A percentile compares a stretch with the other conserved stretches of the same genome.
Conservation (phyloP, 2,888 invertebrate species). For the Apodemia mormo region DNA sequence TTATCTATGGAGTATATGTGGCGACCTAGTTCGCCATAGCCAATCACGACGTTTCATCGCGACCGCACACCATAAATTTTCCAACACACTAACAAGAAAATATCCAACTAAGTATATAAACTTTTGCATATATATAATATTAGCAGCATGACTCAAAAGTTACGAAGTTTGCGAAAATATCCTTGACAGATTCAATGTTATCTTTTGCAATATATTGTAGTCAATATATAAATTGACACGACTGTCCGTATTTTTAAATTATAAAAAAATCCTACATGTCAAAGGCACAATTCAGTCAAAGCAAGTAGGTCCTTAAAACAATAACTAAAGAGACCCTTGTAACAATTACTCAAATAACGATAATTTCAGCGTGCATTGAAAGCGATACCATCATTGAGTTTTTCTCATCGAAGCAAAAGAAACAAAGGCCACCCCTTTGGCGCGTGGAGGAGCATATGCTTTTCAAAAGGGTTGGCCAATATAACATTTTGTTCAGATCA, state of each 20-base stretch:
- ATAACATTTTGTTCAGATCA: constrained; percentile 24
- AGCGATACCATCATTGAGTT: constrained; percentile 71
- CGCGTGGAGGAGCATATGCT: constrained; percentile 70
- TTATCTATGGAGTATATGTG: too few relatives aligned
- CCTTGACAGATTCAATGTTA: neutral
- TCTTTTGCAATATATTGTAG: neutral
- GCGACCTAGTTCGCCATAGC: too few relatives aligned
- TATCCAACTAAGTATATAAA: too few relatives aligned
- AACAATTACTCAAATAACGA: constrained; percentile 76
- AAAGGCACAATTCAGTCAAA: constrained; percentile 75
- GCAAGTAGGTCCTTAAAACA: constrained; percentile 57
- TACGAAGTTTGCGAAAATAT: neutral
- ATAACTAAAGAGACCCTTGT: constrained; percentile 59
- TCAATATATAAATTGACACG: neutral
- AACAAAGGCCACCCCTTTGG: constrained; percentile 71
- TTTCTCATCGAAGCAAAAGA: constrained; percentile 53
- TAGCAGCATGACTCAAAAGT: too few relatives aligned
- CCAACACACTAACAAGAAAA: too few relatives aligned
- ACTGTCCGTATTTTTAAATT: neutral
- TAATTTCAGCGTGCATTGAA: constrained; percentile 69
- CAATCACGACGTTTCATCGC: too few relatives aligned
- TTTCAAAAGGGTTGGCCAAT: constrained; percentile 45
- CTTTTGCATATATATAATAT: too few relatives aligned
- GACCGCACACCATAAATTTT: too few relatives aligned
- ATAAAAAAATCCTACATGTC: constrained; percentile 57